Evolutionary conservation across 2,888 invertebrate species (phyloP).

Genomic region (Drosophila affinis): DNA sequence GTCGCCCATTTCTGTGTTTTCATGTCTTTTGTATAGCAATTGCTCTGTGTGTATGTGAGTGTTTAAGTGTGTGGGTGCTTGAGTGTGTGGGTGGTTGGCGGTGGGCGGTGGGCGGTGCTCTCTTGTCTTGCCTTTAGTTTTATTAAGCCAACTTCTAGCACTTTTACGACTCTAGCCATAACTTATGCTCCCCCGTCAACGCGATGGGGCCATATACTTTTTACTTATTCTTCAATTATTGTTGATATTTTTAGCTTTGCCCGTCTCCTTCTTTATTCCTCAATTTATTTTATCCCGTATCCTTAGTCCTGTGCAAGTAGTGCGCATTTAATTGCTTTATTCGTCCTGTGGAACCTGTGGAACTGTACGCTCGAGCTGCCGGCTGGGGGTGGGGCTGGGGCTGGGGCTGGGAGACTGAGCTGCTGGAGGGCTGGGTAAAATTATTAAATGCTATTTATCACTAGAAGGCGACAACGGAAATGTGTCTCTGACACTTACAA

Average conservation of each 20-base stretch:
- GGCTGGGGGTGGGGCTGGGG: background rate
- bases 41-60: background rate
- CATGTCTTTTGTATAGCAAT: conserved; percentile 34
- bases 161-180: conserved; percentile 16
- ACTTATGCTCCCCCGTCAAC: conserved; percentile 9
- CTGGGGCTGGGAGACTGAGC: background rate
- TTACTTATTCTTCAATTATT: conserved; percentile 30
- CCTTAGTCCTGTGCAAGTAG: background rate
- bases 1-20: conserved; percentile 37
- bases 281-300: conserved; percentile 1
- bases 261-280: background rate
- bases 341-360: conserved; percentile 15
- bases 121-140: conserved; percentile 20
- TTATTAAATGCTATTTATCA: conserved; percentile 63
- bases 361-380: conserved; percentile 3
- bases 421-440: conserved; percentile 6
- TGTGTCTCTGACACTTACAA: conserved; percentile 48
- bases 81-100: conserved; percentile 1
- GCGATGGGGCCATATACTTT: conserved; percentile 15
- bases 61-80: background rate
- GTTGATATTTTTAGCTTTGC: conserved; percentile 16
- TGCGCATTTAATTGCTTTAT: conserved; percentile 34
- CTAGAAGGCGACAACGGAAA: conserved; percentile 53
- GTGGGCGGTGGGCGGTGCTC: no score
- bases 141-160: conserved; percentile 9